Evolutionary conservation across 2,113 vertebrate genomes (phyloP).

Genomic region (Pimephales promelas): DNA sequence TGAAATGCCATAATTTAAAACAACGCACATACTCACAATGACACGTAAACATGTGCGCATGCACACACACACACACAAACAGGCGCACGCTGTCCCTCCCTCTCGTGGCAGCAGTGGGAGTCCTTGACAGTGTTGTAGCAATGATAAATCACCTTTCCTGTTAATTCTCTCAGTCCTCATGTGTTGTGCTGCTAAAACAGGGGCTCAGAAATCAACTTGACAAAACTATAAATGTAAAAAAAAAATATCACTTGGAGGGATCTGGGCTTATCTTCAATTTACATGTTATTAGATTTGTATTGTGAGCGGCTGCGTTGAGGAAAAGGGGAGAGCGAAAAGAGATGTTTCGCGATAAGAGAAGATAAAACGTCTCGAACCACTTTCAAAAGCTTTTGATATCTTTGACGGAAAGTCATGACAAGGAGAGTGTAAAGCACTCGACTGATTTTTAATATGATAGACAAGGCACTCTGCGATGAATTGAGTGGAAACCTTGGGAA

Average conservation of each 20-base stretch:
- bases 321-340: constrained; percentile 42
- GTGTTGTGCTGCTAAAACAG: constrained; percentile 99
- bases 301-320: constrained; percentile 60
- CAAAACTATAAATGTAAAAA: constrained; percentile 98
- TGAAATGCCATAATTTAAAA: constrained; percentile 99
- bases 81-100: constrained; percentile 78
- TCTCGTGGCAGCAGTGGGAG: constrained; percentile 97
- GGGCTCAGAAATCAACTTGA: constrained; percentile 98
- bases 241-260: constrained; percentile 82
- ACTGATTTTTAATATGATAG: constrained; percentile 77
- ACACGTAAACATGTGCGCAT: constrained; percentile 76
- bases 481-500: constrained; percentile 77
- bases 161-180: constrained; percentile 99
- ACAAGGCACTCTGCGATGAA: constrained; percentile 76
- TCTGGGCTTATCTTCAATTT: constrained; percentile 82
- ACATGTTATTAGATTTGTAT: constrained; percentile 82
- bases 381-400: constrained; percentile 74
- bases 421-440: constrained; percentile 66
- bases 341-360: constrained; percentile 72
- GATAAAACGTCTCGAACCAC: constrained; percentile 74
- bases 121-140: constrained; percentile 99
- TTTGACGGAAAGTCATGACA: constrained; percentile 72
- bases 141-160: constrained; percentile 99
- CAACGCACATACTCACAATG: constrained; percentile 60
- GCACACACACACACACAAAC: constrained; percentile 41